These are phyloP conservation scores for Epicauta chinensis DNA, from an alignment of 1,140 invertebrate species.

Conservation along the genomic window DNA sequence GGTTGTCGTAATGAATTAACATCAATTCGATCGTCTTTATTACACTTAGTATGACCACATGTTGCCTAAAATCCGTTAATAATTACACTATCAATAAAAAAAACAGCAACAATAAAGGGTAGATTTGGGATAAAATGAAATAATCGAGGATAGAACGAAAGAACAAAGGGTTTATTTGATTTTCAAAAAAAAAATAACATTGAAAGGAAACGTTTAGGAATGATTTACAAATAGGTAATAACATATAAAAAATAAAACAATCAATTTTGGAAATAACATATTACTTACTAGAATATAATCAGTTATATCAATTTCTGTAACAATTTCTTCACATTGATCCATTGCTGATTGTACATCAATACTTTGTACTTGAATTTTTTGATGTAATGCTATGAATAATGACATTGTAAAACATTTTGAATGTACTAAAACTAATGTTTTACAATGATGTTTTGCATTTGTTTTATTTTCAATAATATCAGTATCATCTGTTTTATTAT, in stretches of 20 bases:
- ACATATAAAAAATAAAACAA: no score
- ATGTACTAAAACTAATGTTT: constrained; percentile 53
- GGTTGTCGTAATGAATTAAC: constrained; percentile 36
- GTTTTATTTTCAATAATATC: constrained; percentile 45
- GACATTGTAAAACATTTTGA: constrained; percentile 63
- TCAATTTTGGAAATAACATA: neutral
- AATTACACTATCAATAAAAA: no score
- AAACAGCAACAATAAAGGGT: no score
- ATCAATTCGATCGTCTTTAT: constrained; percentile 29
- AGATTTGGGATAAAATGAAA: no score
- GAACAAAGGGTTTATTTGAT: no score
- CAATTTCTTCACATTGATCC: constrained; percentile 63
- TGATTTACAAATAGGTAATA: no score
- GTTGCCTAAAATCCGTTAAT: constrained; percentile 43
- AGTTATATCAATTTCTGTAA: constrained; percentile 68
- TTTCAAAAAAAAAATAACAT: no score
- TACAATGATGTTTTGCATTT: constrained; percentile 56
- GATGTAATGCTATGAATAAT: constrained; percentile 57
- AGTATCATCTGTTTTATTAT: constrained; percentile 47
- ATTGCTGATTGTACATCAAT: constrained; percentile 68
- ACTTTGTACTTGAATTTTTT: constrained; percentile 51
- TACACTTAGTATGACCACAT: constrained; percentile 53
- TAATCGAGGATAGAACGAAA: no score
- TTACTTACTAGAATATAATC: constrained; percentile 53
- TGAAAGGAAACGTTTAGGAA: no score